Percentiles rank a stretch among this genome's conserved stretches.
Evolutionary conservation across 2,888 invertebrate species (phyloP).

Genomic region (Nezara viridula): DNA sequence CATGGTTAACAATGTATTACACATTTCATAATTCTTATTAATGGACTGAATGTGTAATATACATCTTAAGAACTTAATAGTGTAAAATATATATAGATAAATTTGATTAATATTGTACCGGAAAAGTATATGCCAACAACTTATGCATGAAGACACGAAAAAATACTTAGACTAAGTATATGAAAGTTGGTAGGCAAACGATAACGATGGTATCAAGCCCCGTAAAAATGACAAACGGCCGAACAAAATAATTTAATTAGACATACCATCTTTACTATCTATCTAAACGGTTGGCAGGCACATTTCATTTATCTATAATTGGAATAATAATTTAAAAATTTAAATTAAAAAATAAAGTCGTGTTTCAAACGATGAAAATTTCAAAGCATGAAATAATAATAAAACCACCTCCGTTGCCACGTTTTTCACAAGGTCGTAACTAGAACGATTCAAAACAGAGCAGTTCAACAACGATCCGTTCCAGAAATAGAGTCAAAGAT

Average conservation of each 20-base stretch:
- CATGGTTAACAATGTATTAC: too few relatives aligned
- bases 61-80: too few relatives aligned
- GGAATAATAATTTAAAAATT: background rate
- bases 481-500: background rate
- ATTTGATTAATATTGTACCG: too few relatives aligned
- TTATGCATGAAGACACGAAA: background rate
- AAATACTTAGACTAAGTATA: background rate
- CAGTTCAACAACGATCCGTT: slow-evolving; percentile 4
- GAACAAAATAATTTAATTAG: background rate
- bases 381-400: background rate
- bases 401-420: background rate
- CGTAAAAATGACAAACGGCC: background rate
- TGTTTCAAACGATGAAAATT: background rate
- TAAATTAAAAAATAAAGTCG: background rate
- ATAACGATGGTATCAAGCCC: background rate
- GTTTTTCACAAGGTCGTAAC: background rate
- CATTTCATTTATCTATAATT: background rate
- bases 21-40: too few relatives aligned
- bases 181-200: background rate
- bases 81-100: too few relatives aligned
- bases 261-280: background rate
- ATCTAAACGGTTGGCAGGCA: background rate
- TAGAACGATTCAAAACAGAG: background rate
- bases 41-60: too few relatives aligned
- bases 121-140: background rate